Evolutionary conservation across 2,888 invertebrate species (phyloP), one percentile per base, ranked within the genome.

Genomic region (Lasioglossum vierecki): DNA sequence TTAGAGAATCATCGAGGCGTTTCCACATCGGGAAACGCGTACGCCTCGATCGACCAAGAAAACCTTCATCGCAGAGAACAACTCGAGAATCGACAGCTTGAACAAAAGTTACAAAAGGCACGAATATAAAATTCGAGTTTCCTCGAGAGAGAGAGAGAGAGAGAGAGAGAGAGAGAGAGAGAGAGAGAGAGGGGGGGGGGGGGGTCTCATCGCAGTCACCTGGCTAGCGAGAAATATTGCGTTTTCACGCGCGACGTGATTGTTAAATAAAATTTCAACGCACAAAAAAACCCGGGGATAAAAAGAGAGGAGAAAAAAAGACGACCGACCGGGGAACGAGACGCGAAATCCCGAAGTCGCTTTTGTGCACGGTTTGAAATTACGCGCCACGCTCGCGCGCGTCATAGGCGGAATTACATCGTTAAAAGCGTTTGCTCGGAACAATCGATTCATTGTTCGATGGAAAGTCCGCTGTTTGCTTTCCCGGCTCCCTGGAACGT

Each of bases 401-500:
- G 70, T 41, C 39, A 35, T 41, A 44, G 41, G 39, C 39, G 70
- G 70, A 70, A 70, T 70, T 70, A 70, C 70, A 70, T 70, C 70
- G 70, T 70, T 70, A 70, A 70, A 70, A 70, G 70, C 70, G 70
- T 70, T 70, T 70, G 70, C 70, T 41, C 70, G 70, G 53, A 22
- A 71, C 70, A 57, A 70, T 70, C 70, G 70, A 80, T 76, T 80
- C 70, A 71, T 71, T 70, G 70, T 70, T 41, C 70, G 70, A 70
- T 11, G 41, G 70, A 70, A 70, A 70, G 76, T 77, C 76, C 30
- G 53, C 41, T 72, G 74, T 79, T 82, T 80, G 80, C 53, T 72
- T 53, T 66, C 66, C 72, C 80, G 53, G 30, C 35, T 39, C 57
- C 46, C 57, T 79, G 79, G 80, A 75, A 53, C 44, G 71, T 71